Percentiles rank a stretch among this genome's conserved stretches.
These are phyloP conservation scores for Catharus bicknelli DNA, from an alignment of 2,113 vertebrate genomes.

Conservation along the genomic window DNA sequence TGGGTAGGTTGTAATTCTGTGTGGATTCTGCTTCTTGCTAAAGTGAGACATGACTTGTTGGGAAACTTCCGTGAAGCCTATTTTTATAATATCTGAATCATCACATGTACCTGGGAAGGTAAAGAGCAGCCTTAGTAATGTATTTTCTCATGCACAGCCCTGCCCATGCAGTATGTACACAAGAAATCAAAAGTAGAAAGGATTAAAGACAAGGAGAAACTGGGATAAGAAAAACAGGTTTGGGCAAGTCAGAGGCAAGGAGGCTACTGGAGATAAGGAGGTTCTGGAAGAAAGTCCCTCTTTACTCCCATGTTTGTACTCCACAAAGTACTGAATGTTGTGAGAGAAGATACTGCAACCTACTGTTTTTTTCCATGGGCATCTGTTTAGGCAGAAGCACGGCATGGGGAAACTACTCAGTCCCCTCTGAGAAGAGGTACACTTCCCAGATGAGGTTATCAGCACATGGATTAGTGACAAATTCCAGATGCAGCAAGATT, in stretches of 20 bases:
- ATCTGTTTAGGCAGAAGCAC: not conserved
- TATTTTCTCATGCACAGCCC: conserved; percentile 27
- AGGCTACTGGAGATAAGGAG: not conserved
- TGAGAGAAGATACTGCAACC: not conserved
- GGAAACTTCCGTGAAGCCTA: not conserved
- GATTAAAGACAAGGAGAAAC: conserved; percentile 1
- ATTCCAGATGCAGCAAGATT: not conserved
- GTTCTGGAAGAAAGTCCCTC: not conserved
- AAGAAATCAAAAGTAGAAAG: conserved; percentile 38
- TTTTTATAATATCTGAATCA: conserved; percentile 22
- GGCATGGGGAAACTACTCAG: not conserved
- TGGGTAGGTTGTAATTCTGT: not conserved
- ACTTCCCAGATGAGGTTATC: not conserved
- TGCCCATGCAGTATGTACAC: not conserved
- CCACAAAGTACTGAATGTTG: not conserved
- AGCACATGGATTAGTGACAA: not conserved
- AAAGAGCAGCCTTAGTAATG: not conserved
- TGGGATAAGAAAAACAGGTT: conserved; percentile 15
- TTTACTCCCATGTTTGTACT: not conserved
- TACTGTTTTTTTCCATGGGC: not conserved
- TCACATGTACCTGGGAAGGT: not conserved
- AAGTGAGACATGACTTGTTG: not conserved
- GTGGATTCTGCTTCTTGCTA: not conserved
- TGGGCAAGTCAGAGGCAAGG: not conserved
- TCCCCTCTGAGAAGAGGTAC: not conserved